Evolutionary conservation across 2,888 invertebrate species (phyloP).

Genomic region (Dolomedes plantarius): DNA sequence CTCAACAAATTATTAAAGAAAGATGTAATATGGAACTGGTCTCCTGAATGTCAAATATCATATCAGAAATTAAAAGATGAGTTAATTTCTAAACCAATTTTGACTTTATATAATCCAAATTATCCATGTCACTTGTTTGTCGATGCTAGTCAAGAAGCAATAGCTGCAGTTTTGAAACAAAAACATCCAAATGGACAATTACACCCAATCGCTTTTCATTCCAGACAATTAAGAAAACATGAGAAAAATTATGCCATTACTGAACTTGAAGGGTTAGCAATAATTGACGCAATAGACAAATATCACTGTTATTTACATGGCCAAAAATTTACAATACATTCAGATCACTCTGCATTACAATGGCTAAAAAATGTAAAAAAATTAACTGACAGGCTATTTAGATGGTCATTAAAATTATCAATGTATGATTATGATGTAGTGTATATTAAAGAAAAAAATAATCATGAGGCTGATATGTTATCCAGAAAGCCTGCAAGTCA

Average conservation of each 20-base stretch:
- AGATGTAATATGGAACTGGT: too few species aligned
- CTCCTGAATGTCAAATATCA: too few species aligned
- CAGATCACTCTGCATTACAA: neutral
- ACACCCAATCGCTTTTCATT: too few species aligned
- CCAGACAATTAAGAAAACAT: too few species aligned
- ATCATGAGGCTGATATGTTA: conserved; percentile 17
- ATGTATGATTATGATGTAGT: conserved; percentile 5
- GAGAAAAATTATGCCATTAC: too few species aligned
- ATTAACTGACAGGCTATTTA: neutral
- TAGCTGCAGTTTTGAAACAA: neutral
- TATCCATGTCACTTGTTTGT: too few species aligned
- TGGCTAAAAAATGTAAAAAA: neutral
- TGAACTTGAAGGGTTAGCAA: too few species aligned
- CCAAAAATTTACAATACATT: neutral
- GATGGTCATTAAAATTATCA: conserved; percentile 2
- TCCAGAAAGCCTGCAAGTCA: neutral
- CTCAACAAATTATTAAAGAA: neutral
- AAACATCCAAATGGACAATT: neutral
- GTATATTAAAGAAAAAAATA: neutral
- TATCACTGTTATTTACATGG: neutral
- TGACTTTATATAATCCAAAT: too few species aligned
- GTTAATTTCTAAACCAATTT: too few species aligned
- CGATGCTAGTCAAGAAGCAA: too few species aligned
- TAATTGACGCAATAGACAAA: neutral
- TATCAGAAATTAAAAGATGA: too few species aligned